Conservation (phyloP, 2,113 vertebrate species). For the Tragelaphus strepsiceros region DNA sequence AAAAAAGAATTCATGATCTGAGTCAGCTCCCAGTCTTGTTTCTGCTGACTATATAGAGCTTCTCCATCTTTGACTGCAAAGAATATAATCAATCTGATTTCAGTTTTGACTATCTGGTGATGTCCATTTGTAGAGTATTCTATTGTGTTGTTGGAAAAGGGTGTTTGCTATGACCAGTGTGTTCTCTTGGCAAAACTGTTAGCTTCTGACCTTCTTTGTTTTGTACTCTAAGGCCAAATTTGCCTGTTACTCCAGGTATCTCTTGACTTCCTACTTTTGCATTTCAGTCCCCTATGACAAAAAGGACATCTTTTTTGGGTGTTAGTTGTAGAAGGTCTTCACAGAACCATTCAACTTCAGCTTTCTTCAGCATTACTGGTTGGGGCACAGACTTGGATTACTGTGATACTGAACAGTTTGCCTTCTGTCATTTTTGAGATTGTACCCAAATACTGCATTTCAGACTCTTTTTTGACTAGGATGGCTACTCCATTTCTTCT, state of each 20-base stretch:
- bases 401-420: rapidly evolving
- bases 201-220: background rate
- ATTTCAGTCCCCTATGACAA: background rate
- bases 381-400: background rate
- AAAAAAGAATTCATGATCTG: background rate
- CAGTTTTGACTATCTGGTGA: background rate
- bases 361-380: background rate
- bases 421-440: background rate
- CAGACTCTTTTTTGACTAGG: background rate
- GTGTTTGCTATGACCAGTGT: background rate
- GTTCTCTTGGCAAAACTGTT: background rate
- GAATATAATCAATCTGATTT: background rate
- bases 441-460: background rate
- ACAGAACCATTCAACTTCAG: background rate
- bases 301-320: background rate
- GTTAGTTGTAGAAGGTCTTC: background rate
- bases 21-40: background rate
- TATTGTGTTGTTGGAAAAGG: background rate
- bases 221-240: background rate
- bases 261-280: background rate
- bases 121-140: background rate
- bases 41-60: background rate
- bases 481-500: background rate
- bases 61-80: background rate
- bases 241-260: background rate